Percentiles rank a stretch among this genome's conserved stretches.
Evolutionary conservation across 92 coral and sea anemone species (phyloP).

Genomic region (Phenganax subtilis): DNA sequence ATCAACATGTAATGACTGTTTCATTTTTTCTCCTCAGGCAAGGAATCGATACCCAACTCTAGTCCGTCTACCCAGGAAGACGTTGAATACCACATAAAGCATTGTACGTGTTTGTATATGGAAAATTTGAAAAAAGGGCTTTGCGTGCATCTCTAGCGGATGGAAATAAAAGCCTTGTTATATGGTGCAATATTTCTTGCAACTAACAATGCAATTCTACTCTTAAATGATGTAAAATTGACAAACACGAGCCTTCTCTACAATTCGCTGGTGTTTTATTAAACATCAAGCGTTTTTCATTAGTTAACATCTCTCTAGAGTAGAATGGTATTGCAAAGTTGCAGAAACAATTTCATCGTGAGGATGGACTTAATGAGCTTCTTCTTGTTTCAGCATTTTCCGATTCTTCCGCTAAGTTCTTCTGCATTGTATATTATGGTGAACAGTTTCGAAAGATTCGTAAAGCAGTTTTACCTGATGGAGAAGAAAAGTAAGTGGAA

Average conservation of each 20-base stretch:
- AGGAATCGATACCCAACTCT: not conserved
- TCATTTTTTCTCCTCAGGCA: not conserved
- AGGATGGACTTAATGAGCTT: no score
- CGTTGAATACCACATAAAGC: slow-evolving; percentile 36
- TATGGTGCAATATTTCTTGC: no score
- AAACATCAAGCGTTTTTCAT: no score
- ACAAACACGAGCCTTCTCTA: no score
- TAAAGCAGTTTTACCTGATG: slow-evolving; percentile 67
- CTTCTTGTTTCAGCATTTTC: slow-evolving; percentile 63
- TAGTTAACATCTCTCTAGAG: no score
- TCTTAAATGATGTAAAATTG: no score
- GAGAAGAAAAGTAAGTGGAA: slow-evolving; percentile 75
- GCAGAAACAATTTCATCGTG: not conserved
- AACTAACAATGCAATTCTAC: no score
- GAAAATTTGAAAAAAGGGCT: no score
- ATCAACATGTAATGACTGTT: not conserved
- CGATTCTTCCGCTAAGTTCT: slow-evolving; percentile 69
- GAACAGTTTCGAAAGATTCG: slow-evolving; percentile 85
- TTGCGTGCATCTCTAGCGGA: no score
- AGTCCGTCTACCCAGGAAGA: slow-evolving; percentile 19
- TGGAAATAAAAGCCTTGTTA: no score
- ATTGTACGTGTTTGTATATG: not conserved
- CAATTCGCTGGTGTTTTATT: no score
- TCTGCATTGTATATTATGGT: slow-evolving; percentile 81
- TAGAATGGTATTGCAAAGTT: not conserved